Evolutionary conservation across 2,113 vertebrate genomes (phyloP), one percentile per base, ranked within the genome.

Genomic region (Chaenocephalus aceratus): DNA sequence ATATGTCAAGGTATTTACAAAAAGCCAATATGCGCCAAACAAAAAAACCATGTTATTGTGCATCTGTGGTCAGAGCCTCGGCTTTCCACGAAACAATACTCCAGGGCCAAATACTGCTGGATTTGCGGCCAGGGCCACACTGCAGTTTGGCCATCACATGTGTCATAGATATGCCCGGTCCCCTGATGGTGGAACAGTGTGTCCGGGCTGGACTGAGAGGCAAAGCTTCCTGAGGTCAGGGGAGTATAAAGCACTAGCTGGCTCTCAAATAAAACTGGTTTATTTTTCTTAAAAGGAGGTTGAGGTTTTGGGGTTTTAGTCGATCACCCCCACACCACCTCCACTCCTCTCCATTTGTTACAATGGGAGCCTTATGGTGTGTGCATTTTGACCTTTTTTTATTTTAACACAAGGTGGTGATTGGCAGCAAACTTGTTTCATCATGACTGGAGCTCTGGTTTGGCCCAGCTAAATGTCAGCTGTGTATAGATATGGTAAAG

Each of bases 221-320:
- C 75, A 86, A 83, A 86, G 82, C 82, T 85, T 87, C 88, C 88
- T 93, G 89, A 94, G 93, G 93, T 93, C 90, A 92, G 82, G 83
- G 77, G 77, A 88, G 59, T 93, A 82, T 75, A 86, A 85, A 85
- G 75, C 86, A 74, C 90, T 30, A 86, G 80, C 83, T 77, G 88
- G 75, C 87, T 83, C 89, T 87, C 81, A 90, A 92, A 92, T 88
- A 93, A 92, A 90, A 91, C 83, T 71, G 79, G 91, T 91, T 93
- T 94, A 89, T 94, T 94, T 93, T 93, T 84, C 82, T 87, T 89
- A 72, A 91, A 88, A 88, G 89, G 92, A 90, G 84, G 75, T 83
- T 93, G 93, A 90, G 92, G 92, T 89, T 93, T 94, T 85, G 57
- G 89, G 87, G 82, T 91, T 92, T 89, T 48, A 78, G 89, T 85